These are phyloP conservation scores for Motacilla tschutschensis DNA, from an alignment of 2,113 vertebrate species.

Conservation along the genomic window DNA sequence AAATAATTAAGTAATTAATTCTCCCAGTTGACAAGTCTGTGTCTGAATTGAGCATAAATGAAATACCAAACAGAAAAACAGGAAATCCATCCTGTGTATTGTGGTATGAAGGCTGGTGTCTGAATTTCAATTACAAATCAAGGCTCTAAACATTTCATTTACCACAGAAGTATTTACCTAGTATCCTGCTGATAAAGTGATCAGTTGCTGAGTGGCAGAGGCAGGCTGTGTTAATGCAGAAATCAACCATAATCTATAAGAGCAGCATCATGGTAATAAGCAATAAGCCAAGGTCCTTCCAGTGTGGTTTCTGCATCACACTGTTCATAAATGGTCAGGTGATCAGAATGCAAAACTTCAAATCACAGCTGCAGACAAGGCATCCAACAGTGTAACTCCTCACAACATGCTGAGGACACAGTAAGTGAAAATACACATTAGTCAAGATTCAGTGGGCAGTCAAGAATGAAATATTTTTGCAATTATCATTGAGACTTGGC, in stretches of 20 bases:
- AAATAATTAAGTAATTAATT: slow-evolving; percentile 29
- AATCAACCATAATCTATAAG: neutral
- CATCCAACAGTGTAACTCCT: neutral
- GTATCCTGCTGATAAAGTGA: neutral
- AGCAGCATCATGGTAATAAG: neutral
- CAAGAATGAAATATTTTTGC: neutral
- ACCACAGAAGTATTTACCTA: neutral
- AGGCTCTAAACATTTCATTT: neutral
- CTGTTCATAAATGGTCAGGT: neutral
- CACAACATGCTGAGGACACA: neutral
- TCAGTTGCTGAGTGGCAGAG: slow-evolving; percentile 11
- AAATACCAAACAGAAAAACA: neutral
- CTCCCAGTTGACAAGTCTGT: neutral
- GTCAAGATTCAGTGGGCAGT: neutral
- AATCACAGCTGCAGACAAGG: neutral
- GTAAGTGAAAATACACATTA: neutral
- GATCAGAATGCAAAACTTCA: neutral
- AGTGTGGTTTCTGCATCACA: neutral
- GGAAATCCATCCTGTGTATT: neutral
- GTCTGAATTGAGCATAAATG: neutral
- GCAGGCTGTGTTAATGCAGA: neutral
- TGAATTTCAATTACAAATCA: slow-evolving; percentile 2
- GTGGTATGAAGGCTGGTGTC: neutral
- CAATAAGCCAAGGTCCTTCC: neutral
- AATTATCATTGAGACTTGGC: neutral